Conservation (phyloP, 2,888 invertebrate genomes). For the Sinohyriopsis cumingii region DNA sequence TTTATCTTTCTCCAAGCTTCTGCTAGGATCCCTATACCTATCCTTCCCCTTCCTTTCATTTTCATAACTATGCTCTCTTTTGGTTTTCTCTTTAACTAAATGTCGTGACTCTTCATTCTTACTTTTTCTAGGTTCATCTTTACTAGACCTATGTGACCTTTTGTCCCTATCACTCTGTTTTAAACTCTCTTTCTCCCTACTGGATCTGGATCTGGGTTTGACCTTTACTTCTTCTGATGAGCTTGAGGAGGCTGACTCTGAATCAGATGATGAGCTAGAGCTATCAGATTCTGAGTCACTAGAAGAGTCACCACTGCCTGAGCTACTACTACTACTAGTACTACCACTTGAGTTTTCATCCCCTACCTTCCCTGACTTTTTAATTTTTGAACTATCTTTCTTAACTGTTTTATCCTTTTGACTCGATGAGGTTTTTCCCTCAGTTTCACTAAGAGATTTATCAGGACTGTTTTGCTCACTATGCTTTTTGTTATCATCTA, state of each 20-base stretch:
- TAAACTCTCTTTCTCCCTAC: constrained; percentile 12
- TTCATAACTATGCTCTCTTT: constrained; percentile 20
- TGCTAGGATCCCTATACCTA: constrained; percentile 24
- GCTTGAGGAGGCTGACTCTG: constrained; percentile 4
- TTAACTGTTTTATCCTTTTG: constrained; percentile 22
- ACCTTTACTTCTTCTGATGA: constrained; percentile 3
- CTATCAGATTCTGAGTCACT: constrained; percentile 39
- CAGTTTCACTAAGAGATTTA: constrained; percentile 9
- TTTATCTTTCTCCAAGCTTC: constrained; percentile 19
- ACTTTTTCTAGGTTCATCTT: constrained; percentile 34
- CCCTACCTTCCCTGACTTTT: constrained; percentile 12
- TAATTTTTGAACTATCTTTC: constrained; percentile 14
- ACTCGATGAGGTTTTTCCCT: constrained; percentile 12
- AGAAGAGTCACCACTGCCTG: constrained; percentile 41
- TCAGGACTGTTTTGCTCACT: constrained; percentile 15
- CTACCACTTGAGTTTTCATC: constrained; percentile 19
- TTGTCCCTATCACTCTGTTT: constrained; percentile 12
- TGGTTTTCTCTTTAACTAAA: constrained; percentile 10
- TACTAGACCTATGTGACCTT: constrained; percentile 18
- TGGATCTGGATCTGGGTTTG: constrained; percentile 4
- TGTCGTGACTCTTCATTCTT: constrained; percentile 14
- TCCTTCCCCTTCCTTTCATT: constrained; percentile 25
- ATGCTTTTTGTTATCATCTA: constrained; percentile 33
- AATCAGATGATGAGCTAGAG: constrained; percentile 27
- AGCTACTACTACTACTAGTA: constrained; percentile 30